Percentiles rank a stretch among this genome's conserved stretches.
These are phyloP conservation scores for Drosophila ohnishii DNA, from an alignment of 1,140 invertebrate species.

Conservation along the genomic window DNA sequence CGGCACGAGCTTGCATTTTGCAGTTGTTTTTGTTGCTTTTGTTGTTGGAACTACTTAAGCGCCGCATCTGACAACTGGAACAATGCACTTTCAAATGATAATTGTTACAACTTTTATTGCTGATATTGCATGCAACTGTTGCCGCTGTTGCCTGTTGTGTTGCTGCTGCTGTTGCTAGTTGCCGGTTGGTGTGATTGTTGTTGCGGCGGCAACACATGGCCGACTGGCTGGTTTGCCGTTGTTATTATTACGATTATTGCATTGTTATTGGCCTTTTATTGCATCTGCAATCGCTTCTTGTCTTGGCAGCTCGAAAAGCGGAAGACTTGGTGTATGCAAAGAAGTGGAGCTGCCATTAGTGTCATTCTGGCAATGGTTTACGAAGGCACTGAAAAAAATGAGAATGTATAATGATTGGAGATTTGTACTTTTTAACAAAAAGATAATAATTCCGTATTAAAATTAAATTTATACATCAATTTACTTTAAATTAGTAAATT, in stretches of 20 bases:
- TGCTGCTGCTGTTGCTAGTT: constrained; percentile 5
- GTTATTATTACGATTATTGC: constrained; percentile 80
- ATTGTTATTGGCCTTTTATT: constrained; percentile 81
- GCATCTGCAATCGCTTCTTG: constrained; percentile 66
- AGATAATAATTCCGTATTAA: too few species aligned
- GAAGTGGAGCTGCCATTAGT: constrained; percentile 43
- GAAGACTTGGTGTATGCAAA: constrained; percentile 40
- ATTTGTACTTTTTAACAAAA: neutral
- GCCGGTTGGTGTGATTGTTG: constrained; percentile 17
- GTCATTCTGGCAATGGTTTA: constrained; percentile 55
- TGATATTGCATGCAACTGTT: constrained; percentile 73
- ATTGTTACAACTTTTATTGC: constrained; percentile 81
- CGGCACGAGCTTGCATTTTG: constrained; percentile 30
- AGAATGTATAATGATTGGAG: neutral
- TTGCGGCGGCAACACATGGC: constrained; percentile 57
- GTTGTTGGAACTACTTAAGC: constrained; percentile 55
- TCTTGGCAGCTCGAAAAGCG: constrained; percentile 43
- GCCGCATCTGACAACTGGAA: constrained; percentile 68
- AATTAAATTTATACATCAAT: too few species aligned
- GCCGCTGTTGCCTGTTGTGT: constrained; percentile 27
- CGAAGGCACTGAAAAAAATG: constrained; percentile 21
- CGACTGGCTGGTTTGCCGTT: constrained; percentile 64
- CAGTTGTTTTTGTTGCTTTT: constrained; percentile 21
- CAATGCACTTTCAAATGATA: constrained; percentile 81
- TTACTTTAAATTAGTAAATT: too few species aligned